Percentiles rank a stretch among this genome's conserved stretches.
These are phyloP conservation scores for Andrena praecox DNA, from an alignment of 2,888 invertebrate genomes.

Conservation along the genomic window DNA sequence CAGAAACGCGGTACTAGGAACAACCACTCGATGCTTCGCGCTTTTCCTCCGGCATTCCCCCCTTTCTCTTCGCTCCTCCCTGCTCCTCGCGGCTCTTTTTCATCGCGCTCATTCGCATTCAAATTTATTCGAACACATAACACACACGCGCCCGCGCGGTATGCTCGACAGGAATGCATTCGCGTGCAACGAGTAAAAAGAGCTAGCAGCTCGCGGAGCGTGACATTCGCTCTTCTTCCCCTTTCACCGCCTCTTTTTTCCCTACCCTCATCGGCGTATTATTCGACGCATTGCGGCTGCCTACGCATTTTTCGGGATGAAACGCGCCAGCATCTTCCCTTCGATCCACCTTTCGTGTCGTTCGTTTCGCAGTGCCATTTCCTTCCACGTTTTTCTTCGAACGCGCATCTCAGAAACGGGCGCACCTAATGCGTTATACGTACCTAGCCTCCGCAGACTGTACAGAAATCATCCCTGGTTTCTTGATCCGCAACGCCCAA, in stretches of 20 bases:
- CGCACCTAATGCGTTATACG: too few relatives aligned
- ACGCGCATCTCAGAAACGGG: background rate
- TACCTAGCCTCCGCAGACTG: too few relatives aligned
- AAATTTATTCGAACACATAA: constrained; percentile 76
- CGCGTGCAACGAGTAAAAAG: constrained; percentile 64
- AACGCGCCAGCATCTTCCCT: background rate
- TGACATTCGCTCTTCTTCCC: constrained; percentile 71
- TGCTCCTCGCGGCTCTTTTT: constrained; percentile 40
- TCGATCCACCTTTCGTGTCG: background rate
- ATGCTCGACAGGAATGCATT: constrained; percentile 70
- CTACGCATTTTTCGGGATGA: constrained; percentile 51
- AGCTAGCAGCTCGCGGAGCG: constrained; percentile 67
- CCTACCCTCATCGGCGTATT: constrained; percentile 58
- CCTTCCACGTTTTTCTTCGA: background rate
- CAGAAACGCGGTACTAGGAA: constrained; percentile 30
- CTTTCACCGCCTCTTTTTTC: constrained; percentile 32
- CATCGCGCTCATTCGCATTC: constrained; percentile 71
- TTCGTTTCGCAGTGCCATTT: background rate
- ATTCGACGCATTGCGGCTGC: constrained; percentile 74
- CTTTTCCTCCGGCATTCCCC: constrained; percentile 5
- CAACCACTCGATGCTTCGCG: constrained; percentile 42
- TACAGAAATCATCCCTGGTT: background rate
- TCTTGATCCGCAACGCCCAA: background rate
- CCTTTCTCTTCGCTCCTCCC: background rate
- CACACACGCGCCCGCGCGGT: constrained; percentile 63